phyloP scores from a whole-genome alignment of 2,888 invertebrate species.

The Xestia xanthographa region DNA sequence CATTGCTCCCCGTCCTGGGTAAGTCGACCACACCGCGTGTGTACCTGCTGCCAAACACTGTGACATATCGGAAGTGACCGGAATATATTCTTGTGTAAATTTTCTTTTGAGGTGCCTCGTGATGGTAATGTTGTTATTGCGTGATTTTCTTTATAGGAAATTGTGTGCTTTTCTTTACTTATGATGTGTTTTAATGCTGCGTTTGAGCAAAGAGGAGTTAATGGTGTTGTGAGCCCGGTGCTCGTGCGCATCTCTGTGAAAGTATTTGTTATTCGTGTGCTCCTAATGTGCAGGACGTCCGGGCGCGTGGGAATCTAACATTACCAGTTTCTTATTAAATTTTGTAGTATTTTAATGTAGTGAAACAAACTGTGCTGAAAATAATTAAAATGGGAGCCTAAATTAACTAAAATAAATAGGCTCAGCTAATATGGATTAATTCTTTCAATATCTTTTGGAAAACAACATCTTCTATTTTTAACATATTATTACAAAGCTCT shows the following conservation, averaged over 20 bases:
- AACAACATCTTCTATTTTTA: neutral
- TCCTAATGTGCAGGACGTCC: constrained; percentile 76
- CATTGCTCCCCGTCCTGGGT: constrained; percentile 89
- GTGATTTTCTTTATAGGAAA: constrained; percentile 49
- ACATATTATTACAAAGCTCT: neutral
- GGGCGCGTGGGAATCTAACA: constrained; percentile 75
- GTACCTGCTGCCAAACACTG: constrained; percentile 67
- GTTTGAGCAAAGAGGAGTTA: constrained; percentile 70
- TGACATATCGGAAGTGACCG: constrained; percentile 74
- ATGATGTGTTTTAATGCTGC: constrained; percentile 57
- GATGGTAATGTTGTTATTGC: constrained; percentile 50
- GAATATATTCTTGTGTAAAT: constrained; percentile 57
- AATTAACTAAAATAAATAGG: neutral
- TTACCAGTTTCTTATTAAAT: constrained; percentile 18
- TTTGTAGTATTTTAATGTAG: neutral
- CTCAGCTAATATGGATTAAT: neutral
- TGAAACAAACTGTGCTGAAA: neutral
- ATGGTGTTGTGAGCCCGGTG: constrained; percentile 71
- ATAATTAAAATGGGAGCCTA: neutral
- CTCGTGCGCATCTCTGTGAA: constrained; percentile 74
- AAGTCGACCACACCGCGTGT: constrained; percentile 75
- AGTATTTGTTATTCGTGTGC: constrained; percentile 69
- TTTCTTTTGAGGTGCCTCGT: constrained; percentile 50
- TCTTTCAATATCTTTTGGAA: neutral
- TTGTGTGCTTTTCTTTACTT: constrained; percentile 50